Base-by-base conservation (phyloP, 2,888 invertebrate species). In the Xanthorhoe spadicearia region DNA sequence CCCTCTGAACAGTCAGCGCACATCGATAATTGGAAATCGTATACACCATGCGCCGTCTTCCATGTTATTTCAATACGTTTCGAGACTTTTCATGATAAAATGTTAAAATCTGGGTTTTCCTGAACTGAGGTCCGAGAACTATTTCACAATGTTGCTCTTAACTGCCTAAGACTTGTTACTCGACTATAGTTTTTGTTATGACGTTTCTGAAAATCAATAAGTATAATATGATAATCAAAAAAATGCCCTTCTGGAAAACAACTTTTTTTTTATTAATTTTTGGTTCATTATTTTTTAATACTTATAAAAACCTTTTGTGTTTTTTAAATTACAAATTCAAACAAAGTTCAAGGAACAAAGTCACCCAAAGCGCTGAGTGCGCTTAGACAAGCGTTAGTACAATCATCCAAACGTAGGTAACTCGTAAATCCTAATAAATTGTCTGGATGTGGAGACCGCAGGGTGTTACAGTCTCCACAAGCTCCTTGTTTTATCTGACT, bases 11-110 rank as follows among this genome's bases (percentile, higher is more conserved):
- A 82, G 83, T 74, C 79, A 71, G 77, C 74, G 79, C 75, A 78
- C 81, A 82, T 84, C 83, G 80, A 85, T 86, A 86, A 86, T 86
- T 86, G 86, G 83, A 86, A 84, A 85, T 85, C 76, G 81, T 77
- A 83, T 82, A 84, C 78, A 75, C 75, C 57, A 66, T 70, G 75
- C 75, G 70, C 77, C 76, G 68, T 77, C 77, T 76, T 69, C 72
- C 75, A 77, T 82, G 80, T 80, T 84, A 82, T 83, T 82, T 79
- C 78, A 75, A 77, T 79, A 80, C 28, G 50, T 74, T 76, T 70
- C 71, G 59, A 68, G 70, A 71, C 64, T 71, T 71, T 75, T 75
- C 68, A 64, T 54, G 46, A 59, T 58, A 73, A 71, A 52, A 55
- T 71, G 32, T 74, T 72, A 48, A 67, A 70, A 65, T 68, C 61